Evolutionary conservation across 2,113 vertebrate species (phyloP), one percentile per base, ranked within the genome.

Genomic region (Pipa parva): DNA sequence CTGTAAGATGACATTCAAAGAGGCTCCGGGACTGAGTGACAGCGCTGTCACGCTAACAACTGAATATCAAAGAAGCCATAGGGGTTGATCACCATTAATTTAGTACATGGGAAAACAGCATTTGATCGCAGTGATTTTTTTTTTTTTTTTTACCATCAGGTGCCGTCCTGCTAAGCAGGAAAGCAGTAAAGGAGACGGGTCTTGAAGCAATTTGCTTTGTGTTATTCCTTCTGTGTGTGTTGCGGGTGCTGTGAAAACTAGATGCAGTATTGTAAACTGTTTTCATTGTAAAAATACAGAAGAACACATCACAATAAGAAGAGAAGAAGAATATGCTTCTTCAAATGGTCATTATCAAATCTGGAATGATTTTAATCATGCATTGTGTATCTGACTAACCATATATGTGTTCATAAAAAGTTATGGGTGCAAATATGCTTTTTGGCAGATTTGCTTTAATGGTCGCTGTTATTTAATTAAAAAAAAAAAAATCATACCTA

Each of bases 61-160:
- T 48, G 39, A 46, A 29, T 28, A 61, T 20, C 24, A 61, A 58
- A 58, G n/a, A 58, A 58, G 31, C 55, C 55, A 61, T 46, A 33
- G 18, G 59, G 42, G 59, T 61, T 27, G 59, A 45, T 61, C 42
- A 46, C 18, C 3, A 61, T 48, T 61, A n/a, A n/a, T 42, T 42
- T 42, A 42, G 33, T 36, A 6, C 58, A 22, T 10, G 20, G 10
- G 13, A 59, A 21, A 59, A 37, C 33, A 22, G n/a, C 59, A 28
- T 61, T 61, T 59, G 36, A 22, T 42, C 36, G 22, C 37, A 21
- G 58, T 27, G 24, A 24, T 36, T 5, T 36, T 48, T 46, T 29
- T 28, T 27, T 25, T 22, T 36, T 5, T 36, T 48, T 46, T 29
- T 28, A 28, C 39, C 27, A 61, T 45, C 25, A 8, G 18, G 39